Evolutionary conservation across 2,113 vertebrate genomes (phyloP).

Genomic region (Sciurus niger): DNA sequence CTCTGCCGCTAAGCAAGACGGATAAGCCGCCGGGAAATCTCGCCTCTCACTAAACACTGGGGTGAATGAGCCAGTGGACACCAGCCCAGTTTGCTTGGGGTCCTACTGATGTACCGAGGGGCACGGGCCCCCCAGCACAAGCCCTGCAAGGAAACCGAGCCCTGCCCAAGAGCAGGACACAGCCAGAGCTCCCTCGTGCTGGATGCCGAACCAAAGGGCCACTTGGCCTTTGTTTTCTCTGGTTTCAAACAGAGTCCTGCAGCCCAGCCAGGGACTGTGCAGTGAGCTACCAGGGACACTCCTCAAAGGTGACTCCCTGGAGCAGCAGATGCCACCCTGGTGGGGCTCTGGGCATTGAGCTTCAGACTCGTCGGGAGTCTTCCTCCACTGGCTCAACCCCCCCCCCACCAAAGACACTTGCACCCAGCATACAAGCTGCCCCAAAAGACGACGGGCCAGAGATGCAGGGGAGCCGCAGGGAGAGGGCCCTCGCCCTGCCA

Average conservation of each 20-base stretch:
- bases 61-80: not conserved
- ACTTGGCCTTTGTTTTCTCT: not conserved
- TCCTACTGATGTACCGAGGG: not conserved
- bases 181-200: not conserved
- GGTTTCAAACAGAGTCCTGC: not conserved
- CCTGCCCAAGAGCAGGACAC: not conserved
- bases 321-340: rapidly evolving
- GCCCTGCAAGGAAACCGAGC: rapidly evolving
- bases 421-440: rapidly evolving
- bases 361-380: not conserved
- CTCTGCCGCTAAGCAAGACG: no score
- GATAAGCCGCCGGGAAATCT: not conserved
- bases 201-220: rapidly evolving
- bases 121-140: not conserved
- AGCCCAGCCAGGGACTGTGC: not conserved
- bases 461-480: not conserved
- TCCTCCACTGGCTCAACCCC: not conserved
- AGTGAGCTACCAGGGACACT: no score
- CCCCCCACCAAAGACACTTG: not conserved
- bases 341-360: not conserved
- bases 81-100: no score
- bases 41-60: rapidly evolving
- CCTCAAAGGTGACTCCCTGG: rapidly evolving
- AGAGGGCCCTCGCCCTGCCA: rapidly evolving
- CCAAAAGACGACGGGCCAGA: not conserved